A percentile compares a stretch with the other conserved stretches of the same genome.
Conservation (phyloP, 2,888 invertebrate genomes). For the Rotaria macrura region DNA sequence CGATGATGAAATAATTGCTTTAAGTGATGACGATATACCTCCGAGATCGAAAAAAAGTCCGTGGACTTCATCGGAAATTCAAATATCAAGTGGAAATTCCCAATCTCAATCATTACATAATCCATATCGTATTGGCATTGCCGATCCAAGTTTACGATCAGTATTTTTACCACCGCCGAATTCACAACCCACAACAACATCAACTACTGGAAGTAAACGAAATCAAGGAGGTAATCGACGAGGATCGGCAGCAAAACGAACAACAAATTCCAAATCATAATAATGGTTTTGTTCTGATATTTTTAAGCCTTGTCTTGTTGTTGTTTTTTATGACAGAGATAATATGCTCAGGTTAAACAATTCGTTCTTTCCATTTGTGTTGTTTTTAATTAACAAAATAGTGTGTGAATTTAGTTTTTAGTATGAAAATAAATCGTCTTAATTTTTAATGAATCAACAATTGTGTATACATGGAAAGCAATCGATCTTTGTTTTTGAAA, state of each 20-base stretch:
- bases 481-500: no score
- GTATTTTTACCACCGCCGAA: background rate
- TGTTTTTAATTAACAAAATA: no score
- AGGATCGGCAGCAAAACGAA: background rate
- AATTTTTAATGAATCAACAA: no score
- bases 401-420: no score
- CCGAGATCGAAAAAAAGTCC: background rate
- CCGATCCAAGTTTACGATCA: background rate
- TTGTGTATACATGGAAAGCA: no score
- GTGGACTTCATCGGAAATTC: background rate
- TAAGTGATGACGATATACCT: background rate
- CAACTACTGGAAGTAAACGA: background rate
- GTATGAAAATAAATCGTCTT: no score
- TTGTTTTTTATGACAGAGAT: background rate
- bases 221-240: background rate
- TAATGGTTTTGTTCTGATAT: background rate
- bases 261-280: background rate
- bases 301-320: background rate
- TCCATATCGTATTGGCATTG: background rate
- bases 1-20: background rate
- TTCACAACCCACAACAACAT: background rate
- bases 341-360: background rate
- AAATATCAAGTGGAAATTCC: background rate
- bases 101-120: background rate
- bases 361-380: no score